These are phyloP conservation scores for Sminthopsis crassicaudata DNA, from an alignment of 2,113 vertebrate genomes.

Conservation along the genomic window DNA sequence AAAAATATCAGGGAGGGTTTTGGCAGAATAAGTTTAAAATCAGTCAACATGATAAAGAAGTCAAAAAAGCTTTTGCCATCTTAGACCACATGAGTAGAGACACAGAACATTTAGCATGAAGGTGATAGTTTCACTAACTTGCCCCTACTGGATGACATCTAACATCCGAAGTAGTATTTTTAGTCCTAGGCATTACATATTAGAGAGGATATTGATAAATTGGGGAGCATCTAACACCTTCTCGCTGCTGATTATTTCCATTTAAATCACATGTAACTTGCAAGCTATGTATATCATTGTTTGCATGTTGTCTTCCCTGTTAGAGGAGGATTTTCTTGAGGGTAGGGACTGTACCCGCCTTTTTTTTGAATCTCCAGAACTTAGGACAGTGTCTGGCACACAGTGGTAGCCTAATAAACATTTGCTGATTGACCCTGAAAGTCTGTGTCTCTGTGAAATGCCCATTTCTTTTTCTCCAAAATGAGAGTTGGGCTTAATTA, in stretches of 20 bases:
- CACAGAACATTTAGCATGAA: neutral
- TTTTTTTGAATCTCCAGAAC: neutral
- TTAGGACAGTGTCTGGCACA: neutral
- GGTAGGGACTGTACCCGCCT: neutral
- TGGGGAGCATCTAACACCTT: neutral
- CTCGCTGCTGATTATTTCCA: neutral
- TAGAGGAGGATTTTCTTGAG: neutral
- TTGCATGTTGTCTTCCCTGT: neutral
- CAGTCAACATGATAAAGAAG: neutral
- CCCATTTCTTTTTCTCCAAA: neutral
- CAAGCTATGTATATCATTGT: neutral
- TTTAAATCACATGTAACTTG: neutral
- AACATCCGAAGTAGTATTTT: neutral
- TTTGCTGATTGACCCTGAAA: neutral
- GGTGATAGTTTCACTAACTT: neutral
- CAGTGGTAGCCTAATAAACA: neutral
- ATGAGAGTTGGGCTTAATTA: neutral
- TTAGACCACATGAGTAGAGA: neutral
- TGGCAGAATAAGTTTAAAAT: neutral
- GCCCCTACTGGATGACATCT: neutral
- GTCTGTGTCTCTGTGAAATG: neutral
- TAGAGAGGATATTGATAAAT: neutral
- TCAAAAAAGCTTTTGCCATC: neutral
- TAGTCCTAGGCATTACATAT: neutral
- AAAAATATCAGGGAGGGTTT: neutral